Evolutionary conservation across 2,888 invertebrate species (phyloP).

Genomic region (Amphipoea lucens): DNA sequence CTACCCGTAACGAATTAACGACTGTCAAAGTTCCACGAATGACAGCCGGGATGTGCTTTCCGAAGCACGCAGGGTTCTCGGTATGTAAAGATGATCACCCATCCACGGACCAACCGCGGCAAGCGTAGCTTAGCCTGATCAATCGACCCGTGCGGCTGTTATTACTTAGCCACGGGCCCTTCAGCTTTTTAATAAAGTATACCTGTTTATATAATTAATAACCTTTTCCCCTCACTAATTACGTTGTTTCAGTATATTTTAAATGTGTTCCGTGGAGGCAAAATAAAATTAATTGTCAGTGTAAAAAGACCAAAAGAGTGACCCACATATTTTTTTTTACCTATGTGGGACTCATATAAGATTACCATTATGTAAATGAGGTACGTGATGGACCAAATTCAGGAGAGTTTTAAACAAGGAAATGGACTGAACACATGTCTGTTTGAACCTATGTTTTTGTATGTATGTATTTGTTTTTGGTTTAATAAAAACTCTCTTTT

Average conservation of each 20-base stretch:
- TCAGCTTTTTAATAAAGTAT: not conserved
- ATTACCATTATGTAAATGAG: constrained; percentile 48
- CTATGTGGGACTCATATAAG: constrained; percentile 13
- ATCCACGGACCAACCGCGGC: too few relatives aligned
- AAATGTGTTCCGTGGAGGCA: constrained; percentile 1
- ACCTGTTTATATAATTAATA: not conserved
- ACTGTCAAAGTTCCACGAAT: too few relatives aligned
- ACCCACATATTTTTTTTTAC: constrained; percentile 22
- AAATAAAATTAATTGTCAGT: constrained; percentile 42
- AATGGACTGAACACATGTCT: constrained; percentile 9
- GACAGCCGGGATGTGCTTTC: too few relatives aligned
- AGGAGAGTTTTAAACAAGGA: constrained; percentile 7
- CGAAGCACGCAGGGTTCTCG: too few relatives aligned
- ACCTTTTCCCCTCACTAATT: constrained; percentile 17
- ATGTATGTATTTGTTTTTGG: not conserved
- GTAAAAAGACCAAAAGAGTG: constrained; percentile 34
- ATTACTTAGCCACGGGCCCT: too few relatives aligned
- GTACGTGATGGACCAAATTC: constrained; percentile 42
- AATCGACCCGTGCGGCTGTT: too few relatives aligned
- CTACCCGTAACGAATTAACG: too few relatives aligned
- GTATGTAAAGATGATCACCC: too few relatives aligned
- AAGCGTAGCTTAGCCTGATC: too few relatives aligned
- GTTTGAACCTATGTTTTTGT: not conserved
- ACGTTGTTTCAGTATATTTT: constrained; percentile 24
- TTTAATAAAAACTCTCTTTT: not conserved